phyloP scores from a whole-genome alignment of 2,113 vertebrate genomes.

The Crocuta crocuta region DNA sequence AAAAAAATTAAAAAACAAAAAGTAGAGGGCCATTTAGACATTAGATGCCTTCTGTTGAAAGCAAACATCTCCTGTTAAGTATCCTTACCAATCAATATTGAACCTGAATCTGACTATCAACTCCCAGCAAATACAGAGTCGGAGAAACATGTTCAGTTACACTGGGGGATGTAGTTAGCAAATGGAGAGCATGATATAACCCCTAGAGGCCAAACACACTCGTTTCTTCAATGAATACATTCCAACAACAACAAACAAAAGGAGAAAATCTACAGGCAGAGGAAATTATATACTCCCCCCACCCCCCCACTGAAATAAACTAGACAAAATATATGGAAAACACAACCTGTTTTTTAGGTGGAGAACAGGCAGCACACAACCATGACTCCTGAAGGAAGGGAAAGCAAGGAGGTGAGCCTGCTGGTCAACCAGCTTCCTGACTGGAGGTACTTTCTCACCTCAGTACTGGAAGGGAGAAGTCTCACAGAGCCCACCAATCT shows the following conservation, averaged over 20 bases:
- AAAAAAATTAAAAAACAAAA: neutral
- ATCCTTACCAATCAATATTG: neutral
- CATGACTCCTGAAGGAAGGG: neutral
- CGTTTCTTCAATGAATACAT: neutral
- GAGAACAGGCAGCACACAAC: neutral
- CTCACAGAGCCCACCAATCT: neutral
- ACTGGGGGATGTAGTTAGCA: neutral
- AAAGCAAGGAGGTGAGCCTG: neutral
- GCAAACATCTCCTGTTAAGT: neutral
- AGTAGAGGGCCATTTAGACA: neutral
- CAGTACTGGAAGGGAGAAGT: neutral
- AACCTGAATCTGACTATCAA: neutral
- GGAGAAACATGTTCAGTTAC: neutral
- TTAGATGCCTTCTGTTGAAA: neutral
- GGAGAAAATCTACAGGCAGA: neutral
- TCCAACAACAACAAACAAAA: neutral
- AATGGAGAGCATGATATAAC: neutral
- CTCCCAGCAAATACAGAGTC: neutral
- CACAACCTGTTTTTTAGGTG: neutral
- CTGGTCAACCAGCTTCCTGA: neutral
- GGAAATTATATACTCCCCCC: neutral
- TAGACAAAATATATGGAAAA: neutral
- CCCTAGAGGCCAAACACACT: neutral
- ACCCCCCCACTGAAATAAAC: neutral
- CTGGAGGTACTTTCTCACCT: neutral